Conservation (phyloP, 2,797 vertebrate species). For the Cirrhinus molitorella region DNA sequence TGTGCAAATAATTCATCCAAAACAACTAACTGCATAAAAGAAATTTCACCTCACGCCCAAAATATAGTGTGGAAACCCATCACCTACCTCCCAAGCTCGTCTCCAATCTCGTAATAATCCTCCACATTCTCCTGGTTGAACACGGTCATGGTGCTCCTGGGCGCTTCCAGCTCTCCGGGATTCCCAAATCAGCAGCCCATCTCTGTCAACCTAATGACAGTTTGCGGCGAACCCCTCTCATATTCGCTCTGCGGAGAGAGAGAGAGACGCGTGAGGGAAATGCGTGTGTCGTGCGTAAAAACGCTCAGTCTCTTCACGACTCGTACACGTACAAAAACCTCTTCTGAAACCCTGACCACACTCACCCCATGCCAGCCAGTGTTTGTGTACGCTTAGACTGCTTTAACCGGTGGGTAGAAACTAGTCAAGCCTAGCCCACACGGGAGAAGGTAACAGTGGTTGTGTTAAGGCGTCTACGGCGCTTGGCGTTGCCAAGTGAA, state of each 20-base stretch:
- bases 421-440: neutral
- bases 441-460: neutral
- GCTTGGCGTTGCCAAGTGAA: conserved; percentile 61
- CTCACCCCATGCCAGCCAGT: conserved; percentile 9
- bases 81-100: conserved; percentile 86
- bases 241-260: conserved; percentile 54
- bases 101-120: conserved; percentile 86
- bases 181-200: conserved; percentile 71
- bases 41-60: conserved; percentile 33
- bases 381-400: neutral
- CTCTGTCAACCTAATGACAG: conserved; percentile 65
- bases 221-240: conserved; percentile 66
- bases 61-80: neutral
- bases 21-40: neutral
- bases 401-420: conserved; percentile 7
- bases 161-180: conserved; percentile 69
- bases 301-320: conserved; percentile 5
- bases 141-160: conserved; percentile 83
- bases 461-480: neutral
- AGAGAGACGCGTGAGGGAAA: neutral
- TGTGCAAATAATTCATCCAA: neutral
- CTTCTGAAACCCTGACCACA: neutral
- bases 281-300: conserved; percentile 11
- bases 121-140: conserved; percentile 89
- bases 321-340: neutral